Evolutionary conservation across 2,113 vertebrate genomes (phyloP).

Genomic region (Amblyopsis rosae): DNA sequence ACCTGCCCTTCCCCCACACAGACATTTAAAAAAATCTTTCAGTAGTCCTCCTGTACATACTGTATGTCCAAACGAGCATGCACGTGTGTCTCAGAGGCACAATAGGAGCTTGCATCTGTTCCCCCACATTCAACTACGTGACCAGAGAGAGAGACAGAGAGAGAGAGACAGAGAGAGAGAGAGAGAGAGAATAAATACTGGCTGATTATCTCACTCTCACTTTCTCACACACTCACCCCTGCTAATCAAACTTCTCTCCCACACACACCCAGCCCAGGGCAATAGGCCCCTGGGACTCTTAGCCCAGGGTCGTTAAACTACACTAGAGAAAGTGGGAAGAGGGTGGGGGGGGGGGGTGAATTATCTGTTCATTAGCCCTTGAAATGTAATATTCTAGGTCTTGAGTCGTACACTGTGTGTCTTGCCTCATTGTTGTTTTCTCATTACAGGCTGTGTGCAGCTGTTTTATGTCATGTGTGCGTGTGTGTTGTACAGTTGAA

Average conservation of each 20-base stretch:
- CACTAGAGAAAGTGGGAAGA: slow-evolving; percentile 12
- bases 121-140: slow-evolving; percentile 33
- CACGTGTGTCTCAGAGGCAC: slow-evolving; percentile 6
- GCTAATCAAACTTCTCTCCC: not conserved
- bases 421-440: not conserved
- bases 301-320: slow-evolving; percentile 28
- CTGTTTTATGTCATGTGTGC: slow-evolving; percentile 19
- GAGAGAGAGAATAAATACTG: slow-evolving; percentile 17
- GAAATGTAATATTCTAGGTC: slow-evolving; percentile 33
- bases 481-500: slow-evolving; percentile 19
- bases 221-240: slow-evolving; percentile 9
- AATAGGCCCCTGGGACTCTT: slow-evolving; percentile 31
- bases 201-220: slow-evolving; percentile 37
- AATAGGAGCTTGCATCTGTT: slow-evolving; percentile 46
- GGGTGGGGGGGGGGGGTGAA: slow-evolving; percentile 7
- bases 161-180: slow-evolving; percentile 14
- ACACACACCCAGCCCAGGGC: slow-evolving; percentile 18
- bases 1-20: not conserved
- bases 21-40: not conserved
- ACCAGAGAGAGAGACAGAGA: slow-evolving; percentile 6
- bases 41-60: not conserved
- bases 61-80: not conserved
- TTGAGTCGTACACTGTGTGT: not conserved
- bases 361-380: slow-evolving; percentile 44
- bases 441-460: slow-evolving; percentile 22